Percentiles rank a stretch among this genome's conserved stretches.
Evolutionary conservation across 2,888 invertebrate genomes (phyloP).

Genomic region (Crepidodera aurea): DNA sequence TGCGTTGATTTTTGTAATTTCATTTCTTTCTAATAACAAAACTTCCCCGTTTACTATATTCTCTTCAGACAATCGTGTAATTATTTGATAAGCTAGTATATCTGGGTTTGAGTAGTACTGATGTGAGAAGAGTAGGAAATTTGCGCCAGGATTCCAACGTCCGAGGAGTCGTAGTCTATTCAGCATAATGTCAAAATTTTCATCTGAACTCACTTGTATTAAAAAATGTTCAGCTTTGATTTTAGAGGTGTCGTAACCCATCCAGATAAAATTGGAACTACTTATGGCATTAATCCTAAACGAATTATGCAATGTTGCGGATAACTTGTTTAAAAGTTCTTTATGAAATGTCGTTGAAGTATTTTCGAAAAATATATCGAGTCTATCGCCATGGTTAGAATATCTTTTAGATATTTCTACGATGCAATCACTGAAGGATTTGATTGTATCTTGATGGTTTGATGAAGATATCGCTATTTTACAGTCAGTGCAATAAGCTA

Average conservation of each 20-base stretch:
- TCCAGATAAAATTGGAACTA: neutral
- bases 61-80: neutral
- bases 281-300: too few relatives aligned
- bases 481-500: too few relatives aligned
- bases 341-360: neutral
- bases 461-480: too few relatives aligned
- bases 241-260: neutral
- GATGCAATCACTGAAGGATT: too few relatives aligned
- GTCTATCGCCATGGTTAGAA: too few relatives aligned
- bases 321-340: too few relatives aligned
- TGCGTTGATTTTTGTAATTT: neutral
- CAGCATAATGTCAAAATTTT: neutral
- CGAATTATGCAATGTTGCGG: too few relatives aligned
- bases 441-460: too few relatives aligned
- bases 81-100: neutral
- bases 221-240: neutral
- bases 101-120: neutral
- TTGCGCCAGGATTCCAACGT: neutral
- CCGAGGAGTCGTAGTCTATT: neutral
- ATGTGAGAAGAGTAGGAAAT: neutral
- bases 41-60: neutral
- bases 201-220: neutral
- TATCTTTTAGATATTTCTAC: too few relatives aligned
- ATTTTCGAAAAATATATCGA: neutral
- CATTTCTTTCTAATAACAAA: neutral